Evolutionary conservation across 2,888 invertebrate genomes (phyloP), one percentile per base, ranked within the genome.

Genomic region (Cyaniris semiargus): DNA sequence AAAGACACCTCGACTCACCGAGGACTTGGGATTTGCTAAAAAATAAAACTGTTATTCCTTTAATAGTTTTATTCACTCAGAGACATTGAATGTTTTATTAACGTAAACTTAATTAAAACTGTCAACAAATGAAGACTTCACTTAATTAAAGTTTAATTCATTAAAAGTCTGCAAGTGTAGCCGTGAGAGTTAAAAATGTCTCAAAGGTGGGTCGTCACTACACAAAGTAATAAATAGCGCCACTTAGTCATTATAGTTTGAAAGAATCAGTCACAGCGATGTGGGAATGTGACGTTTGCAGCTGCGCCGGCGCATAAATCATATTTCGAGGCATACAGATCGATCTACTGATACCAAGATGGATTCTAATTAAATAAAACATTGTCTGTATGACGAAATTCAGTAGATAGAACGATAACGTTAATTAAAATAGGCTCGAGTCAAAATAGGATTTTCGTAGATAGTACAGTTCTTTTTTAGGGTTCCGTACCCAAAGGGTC

Each of bases 281-380:
- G 91, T 92, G 92, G 88, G 91, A 92, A 91, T 86, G 86, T 80
- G 82, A 80, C 80, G 82, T 58, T 79, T 84, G 82, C 88, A 89
- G 88, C 89, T 90, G 91, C 87, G 88, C 83, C 82, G 82, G 85
- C 81, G 80, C 84, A 91, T 91, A 90, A 89, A 91, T 92, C 90
- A 90, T 89, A 86, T 86, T 84, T 81, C 84, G 86, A 85, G 58
- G 86, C 85, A 84, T 87, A 83, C 80, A 78, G 77, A 77, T 78
- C 77, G 79, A 81, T 81, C 77, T 44, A 56, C 78, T 76, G 79
- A 79, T 79, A 77, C 80, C 23, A 70, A 6, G 70, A 70, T 70
- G 70, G 23, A 70, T 70, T 70, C 23, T 70, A 70, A 70, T 70
- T 70, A 70, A 70, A 66, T 78, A 78, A 21, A 58, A 21, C 58